These are phyloP conservation scores for Thalassaphorura encarpata DNA, from an alignment of 1,140 invertebrate species.

Conservation along the genomic window DNA sequence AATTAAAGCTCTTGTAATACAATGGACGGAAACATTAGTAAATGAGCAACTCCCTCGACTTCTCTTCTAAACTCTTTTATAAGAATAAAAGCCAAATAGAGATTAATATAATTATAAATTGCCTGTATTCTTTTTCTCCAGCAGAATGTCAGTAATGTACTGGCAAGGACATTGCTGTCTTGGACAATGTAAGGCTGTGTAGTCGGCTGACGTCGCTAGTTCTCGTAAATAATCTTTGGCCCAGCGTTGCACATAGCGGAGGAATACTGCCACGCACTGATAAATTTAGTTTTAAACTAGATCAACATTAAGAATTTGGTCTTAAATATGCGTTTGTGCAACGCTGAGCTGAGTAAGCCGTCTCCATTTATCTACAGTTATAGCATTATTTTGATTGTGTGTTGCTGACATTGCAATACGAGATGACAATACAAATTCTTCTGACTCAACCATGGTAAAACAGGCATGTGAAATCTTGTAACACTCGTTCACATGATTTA, in stretches of 20 bases:
- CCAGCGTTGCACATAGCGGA: slow-evolving; percentile 84
- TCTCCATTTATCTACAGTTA: not conserved
- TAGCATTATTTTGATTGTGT: not conserved
- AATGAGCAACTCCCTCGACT: too few relatives aligned
- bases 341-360: not conserved
- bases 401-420: not conserved
- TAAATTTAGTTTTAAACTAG: not conserved
- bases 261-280: slow-evolving; percentile 49
- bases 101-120: too few relatives aligned
- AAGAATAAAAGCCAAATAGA: too few relatives aligned
- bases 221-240: slow-evolving; percentile 74
- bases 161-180: too few relatives aligned
- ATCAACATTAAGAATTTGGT: not conserved
- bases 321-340: not conserved
- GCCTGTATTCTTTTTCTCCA: too few relatives aligned
- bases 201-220: slow-evolving; percentile 1
- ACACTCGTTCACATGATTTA: not conserved
- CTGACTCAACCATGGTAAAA: not conserved
- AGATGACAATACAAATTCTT: not conserved
- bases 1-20: too few relatives aligned
- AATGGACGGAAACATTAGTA: too few relatives aligned
- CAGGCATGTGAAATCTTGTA: not conserved
- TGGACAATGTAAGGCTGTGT: too few relatives aligned
- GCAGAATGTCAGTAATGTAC: too few relatives aligned
- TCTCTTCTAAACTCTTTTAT: too few relatives aligned